Evolutionary conservation across 1,140 invertebrate species (phyloP), one percentile per base, ranked within the genome.

Genomic region (Drosophila dunni): DNA sequence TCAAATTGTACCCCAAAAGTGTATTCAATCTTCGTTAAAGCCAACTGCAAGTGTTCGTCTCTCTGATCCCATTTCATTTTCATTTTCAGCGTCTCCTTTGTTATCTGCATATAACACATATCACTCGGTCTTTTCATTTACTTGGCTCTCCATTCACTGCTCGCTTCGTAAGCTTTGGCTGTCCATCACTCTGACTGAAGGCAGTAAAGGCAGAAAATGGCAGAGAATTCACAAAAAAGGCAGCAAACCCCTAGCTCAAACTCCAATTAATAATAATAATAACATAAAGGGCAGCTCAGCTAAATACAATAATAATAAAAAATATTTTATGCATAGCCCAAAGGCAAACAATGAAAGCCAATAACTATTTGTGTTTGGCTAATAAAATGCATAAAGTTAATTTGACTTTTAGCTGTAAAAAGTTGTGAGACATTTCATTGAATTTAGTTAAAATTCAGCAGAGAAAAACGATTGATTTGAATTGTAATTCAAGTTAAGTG

Each of bases 201-300:
- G 17, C 48, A 51, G 15, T 4, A 44, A 38, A 20, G 53, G 53
- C 13, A 29, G n/a, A 46, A 58, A 57, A 67, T n/a, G 15, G 11
- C 42, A 29, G 24, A 29, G 29, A 38, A 33, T 10, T 8, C 48
- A 51, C 11, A 3, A 44, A 3, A 44, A 38, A 20, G 53, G 53
- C 13, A 29, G 7, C 36, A 50, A 50, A 58, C n/a, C 29, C 17
- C 42, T 29, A 67, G 54, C 56, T 68, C 66, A 69, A 11, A 53
- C 38, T 24, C 38, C 53, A 68, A 68, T 68, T 68, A 68, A 61
- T 61, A 46, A 42, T 61, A 51, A 68, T 44, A 61, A 36, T 38
- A 29, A 29, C 24, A 29, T 29, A 20, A 50, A 10, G 51, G 48
- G 15, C 57, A n/a, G 24, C 24, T n/a, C 40, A 36, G 51, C 15